Base-by-base conservation (phyloP, 2,113 vertebrate genomes). In the Xenopus tropicalis region DNA sequence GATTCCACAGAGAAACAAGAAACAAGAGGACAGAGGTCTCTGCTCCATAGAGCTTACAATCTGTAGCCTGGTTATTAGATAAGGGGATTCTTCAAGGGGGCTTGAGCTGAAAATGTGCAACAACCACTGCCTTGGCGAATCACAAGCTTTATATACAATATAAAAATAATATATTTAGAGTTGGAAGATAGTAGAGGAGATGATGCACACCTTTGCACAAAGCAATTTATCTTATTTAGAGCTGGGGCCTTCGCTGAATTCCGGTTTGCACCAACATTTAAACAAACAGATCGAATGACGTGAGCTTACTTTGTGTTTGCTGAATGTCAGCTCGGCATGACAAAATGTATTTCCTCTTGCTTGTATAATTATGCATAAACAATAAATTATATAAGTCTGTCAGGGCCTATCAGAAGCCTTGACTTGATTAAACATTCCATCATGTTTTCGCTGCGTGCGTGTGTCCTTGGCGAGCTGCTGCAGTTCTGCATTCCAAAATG, bases 341-440 rank as follows among this genome's bases (percentile, higher is more conserved):
- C 64, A 59, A 68, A 67, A 74, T 48, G 46, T 68, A 68, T 74
- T 74, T 74, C 72, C 64, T 68, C 56, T 61, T 52, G 46, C 46
- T 61, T 43, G 56, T 68, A 51, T 74, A 74, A 74, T 68, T 74
- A 74, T 61, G 65, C 65, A 61, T 74, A 74, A 74, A 68, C 72
- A 74, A 68, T 68, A 68, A 74, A 66, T 52, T 46, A 48, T 62
- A 51, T 61, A 52, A 68, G 72, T 61, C 44, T 61, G 65, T 74
- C 65, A 67, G 56, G 43, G 57, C 24, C 71, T 66, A 58, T 58
- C 62, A 52, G 62, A 73, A 73, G 62, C 71, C 72, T 74, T 74
- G 72, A 74, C 65, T 74, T 74, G 56, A 74, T 74, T 74, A 74
- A 68, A 68, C 72, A 68, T 74, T 74, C 72, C 72, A 61, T 68